Percentiles rank a stretch among this genome's conserved stretches.
Conservation (phyloP, 37 sponge, comb jelly and placozoan genomes). For the Diacarnus erythraeanus region DNA sequence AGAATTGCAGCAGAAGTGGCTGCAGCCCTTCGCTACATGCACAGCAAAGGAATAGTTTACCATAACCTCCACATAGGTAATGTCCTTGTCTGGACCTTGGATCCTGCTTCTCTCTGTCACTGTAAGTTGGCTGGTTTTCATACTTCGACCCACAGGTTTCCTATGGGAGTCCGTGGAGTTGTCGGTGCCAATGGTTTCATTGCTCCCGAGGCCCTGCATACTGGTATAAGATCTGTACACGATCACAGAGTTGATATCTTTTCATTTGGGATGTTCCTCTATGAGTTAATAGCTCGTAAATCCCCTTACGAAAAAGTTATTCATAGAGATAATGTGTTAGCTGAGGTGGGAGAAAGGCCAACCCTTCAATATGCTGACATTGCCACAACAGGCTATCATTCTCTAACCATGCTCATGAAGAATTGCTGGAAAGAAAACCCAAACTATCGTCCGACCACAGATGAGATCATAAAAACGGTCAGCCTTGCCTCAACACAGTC, state of each 20-base stretch:
- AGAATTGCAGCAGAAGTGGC: constrained; percentile 79
- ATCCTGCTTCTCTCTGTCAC: constrained; percentile 65
- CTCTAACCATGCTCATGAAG: constrained; percentile 67
- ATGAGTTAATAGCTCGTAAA: constrained; percentile 72
- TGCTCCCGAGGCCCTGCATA: constrained; percentile 76
- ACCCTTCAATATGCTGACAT: constrained; percentile 42
- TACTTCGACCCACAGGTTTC: constrained; percentile 59
- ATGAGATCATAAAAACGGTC: constrained; percentile 25
- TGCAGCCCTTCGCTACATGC: constrained; percentile 69
- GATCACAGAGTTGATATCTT: constrained; percentile 76
- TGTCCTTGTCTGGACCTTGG: constrained; percentile 80
- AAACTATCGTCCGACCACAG: constrained; percentile 32
- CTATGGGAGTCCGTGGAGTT: constrained; percentile 62
- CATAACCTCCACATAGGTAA: constrained; percentile 79
- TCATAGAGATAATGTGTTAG: constrained; percentile 30
- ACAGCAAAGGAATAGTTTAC: constrained; percentile 61
- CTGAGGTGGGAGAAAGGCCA: constrained; percentile 58
- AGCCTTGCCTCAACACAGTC: constrained; percentile 30
- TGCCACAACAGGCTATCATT: constrained; percentile 42
- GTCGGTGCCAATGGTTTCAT: constrained; percentile 81
- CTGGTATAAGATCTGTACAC: constrained; percentile 47
- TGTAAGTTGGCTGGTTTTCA: constrained; percentile 85
- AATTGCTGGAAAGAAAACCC: constrained; percentile 70
- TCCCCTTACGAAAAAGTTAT: constrained; percentile 47
- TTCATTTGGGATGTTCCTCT: constrained; percentile 83